Conservation (phyloP, 1,140 invertebrate species). For the Lysiphlebus fabarum region DNA sequence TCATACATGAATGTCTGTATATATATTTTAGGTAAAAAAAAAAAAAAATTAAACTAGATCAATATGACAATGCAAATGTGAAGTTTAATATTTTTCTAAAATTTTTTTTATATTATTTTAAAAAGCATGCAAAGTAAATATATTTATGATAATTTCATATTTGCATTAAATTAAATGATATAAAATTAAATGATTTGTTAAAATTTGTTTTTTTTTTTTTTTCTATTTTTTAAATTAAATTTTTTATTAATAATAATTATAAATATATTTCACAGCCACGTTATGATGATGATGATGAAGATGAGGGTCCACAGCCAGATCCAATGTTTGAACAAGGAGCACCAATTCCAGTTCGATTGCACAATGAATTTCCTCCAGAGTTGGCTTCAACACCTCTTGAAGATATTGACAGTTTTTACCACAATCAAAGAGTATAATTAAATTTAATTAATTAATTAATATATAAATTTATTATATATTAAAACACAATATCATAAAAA, state of each 20-base stretch:
- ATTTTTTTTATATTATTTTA: too few species aligned
- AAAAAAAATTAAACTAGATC: too few species aligned
- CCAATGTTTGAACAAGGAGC: constrained; percentile 88
- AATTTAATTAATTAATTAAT: constrained; percentile 36
- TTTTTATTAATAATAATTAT: constrained; percentile 18
- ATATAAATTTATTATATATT: neutral
- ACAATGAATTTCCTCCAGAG: constrained; percentile 86
- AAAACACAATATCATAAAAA: neutral
- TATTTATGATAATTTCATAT: too few species aligned
- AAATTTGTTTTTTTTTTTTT: neutral
- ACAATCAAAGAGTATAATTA: constrained; percentile 89
- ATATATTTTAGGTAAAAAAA: too few species aligned
- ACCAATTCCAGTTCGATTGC: constrained; percentile 83
- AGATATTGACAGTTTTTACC: constrained; percentile 91
- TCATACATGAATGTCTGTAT: too few species aligned
- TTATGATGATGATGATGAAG: constrained; percentile 93
- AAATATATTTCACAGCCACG: constrained; percentile 65
- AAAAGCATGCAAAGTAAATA: too few species aligned
- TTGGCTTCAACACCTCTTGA: constrained; percentile 89
- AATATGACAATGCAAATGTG: too few species aligned
- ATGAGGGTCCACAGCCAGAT: constrained; percentile 92
- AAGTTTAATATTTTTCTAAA: too few species aligned
- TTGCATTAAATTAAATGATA: too few species aligned
- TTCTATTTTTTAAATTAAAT: too few species aligned
- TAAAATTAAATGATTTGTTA: too few species aligned